Base-by-base conservation (phyloP, 2,888 invertebrate species). In the Argynnis bischoffii region DNA sequence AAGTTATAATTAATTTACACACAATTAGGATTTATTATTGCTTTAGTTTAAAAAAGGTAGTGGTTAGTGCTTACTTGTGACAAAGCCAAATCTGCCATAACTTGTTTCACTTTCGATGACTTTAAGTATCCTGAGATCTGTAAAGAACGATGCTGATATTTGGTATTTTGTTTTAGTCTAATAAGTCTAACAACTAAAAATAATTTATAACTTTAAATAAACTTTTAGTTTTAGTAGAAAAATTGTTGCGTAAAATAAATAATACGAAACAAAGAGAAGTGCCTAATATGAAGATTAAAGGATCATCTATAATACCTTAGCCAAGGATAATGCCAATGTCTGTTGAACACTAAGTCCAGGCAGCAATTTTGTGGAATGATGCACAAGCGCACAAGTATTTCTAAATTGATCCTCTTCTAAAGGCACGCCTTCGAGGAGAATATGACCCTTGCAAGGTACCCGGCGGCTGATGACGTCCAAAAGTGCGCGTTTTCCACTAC, bases 401-500 rank as follows among this genome's bases (percentile, higher is more conserved):
- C 97, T 96, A 82, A 98, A 98, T 72, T 97, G 92, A 6, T 96
- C 95, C 63, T 95, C 94, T 21, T 96, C 97, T 75, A 99, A 91
- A 0, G 97, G 95, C 5, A 97, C 96, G 0, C 97, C 98, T 84
- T 99, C 98, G 1, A 99, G 93, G 0, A 97, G 93, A 31, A 99
- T 97, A 81, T 98, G 97, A 0, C 99, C 99, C 66, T 98, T 94
- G 0, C 96, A 96, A 1, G 97, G 95, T 14, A 97, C 95, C 47
- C 97, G 94, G 18, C 97, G 93, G 0, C 97, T 96, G 67, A 99
- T 97, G 8, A 99, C 98, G 85, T 99, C 99, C 8, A 99, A 92
- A 3, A 99, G 94, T 0, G 98, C 98, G 47, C 98, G 95, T 84
- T 99, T 99, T 0, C 99, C 99, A 77, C 98, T 98, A 15, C 98